A percentile compares a stretch with the other conserved stretches of the same genome.
Conservation (phyloP, 2,888 invertebrate species). For the Carabus problematicus region DNA sequence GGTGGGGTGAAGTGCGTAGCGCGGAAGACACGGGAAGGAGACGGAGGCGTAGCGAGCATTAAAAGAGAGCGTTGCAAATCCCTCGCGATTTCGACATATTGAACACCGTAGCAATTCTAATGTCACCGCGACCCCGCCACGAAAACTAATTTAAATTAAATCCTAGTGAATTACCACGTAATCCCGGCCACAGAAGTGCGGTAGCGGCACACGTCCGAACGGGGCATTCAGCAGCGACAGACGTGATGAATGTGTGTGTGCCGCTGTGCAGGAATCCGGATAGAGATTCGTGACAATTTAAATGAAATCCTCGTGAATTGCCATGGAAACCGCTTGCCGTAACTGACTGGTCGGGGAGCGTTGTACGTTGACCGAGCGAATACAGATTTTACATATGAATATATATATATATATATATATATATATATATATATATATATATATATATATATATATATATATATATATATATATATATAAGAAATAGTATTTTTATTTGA, state of each 20-base stretch:
- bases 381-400: background rate
- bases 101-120: conserved; percentile 55
- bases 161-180: conserved; percentile 73
- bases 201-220: conserved; percentile 45
- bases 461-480: too few relatives aligned
- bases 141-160: conserved; percentile 78
- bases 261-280: conserved; percentile 47
- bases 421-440: too few relatives aligned
- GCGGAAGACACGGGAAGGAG: background rate
- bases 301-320: conserved; percentile 59
- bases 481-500: too few relatives aligned
- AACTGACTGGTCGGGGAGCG: conserved; percentile 23
- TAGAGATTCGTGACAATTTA: conserved; percentile 56
- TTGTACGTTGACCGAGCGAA: conserved; percentile 12
- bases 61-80: conserved; percentile 46
- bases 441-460: too few relatives aligned
- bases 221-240: background rate
- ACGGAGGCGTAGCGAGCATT: conserved; percentile 35
- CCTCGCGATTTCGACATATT: conserved; percentile 50
- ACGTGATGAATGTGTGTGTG: conserved; percentile 32
- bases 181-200: conserved; percentile 43
- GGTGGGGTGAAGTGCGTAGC: background rate
- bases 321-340: conserved; percentile 57
- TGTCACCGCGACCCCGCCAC: conserved; percentile 55
- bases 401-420: too few relatives aligned